These are phyloP conservation scores for Agrilus mali DNA, from an alignment of 2,888 invertebrate species.

Conservation along the genomic window DNA sequence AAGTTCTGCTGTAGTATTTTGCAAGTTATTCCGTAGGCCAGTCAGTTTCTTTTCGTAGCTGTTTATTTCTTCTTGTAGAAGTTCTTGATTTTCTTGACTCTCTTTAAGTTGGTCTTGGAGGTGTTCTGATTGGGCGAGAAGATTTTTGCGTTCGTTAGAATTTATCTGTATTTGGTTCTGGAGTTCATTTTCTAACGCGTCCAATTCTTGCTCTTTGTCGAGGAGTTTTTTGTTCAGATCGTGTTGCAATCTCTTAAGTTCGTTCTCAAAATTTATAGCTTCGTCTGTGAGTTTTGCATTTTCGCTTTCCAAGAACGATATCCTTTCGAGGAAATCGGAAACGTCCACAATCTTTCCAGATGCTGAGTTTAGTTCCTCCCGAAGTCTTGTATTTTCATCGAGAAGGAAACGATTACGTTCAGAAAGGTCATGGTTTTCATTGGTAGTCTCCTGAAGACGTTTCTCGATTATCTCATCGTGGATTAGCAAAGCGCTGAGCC, in stretches of 20 bases:
- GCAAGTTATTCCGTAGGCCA: slow-evolving; percentile 10
- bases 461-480: slow-evolving; percentile 48
- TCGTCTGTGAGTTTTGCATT: slow-evolving; percentile 37
- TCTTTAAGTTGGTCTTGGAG: slow-evolving; percentile 33
- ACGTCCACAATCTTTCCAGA: slow-evolving; percentile 9
- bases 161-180: slow-evolving; percentile 31
- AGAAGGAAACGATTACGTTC: slow-evolving; percentile 40
- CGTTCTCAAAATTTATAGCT: slow-evolving; percentile 37
- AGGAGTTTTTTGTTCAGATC: slow-evolving; percentile 33
- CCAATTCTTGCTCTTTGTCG: slow-evolving; percentile 33
- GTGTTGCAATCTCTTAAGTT: slow-evolving; percentile 34
- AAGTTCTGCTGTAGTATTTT: slow-evolving; percentile 4
- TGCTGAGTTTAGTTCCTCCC: slow-evolving; percentile 8
- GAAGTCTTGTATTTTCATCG: slow-evolving; percentile 11
- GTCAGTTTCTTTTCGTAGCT: slow-evolving; percentile 14
- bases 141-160: slow-evolving; percentile 23
- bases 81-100: slow-evolving; percentile 14
- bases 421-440: slow-evolving; percentile 42
- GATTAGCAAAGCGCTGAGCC: slow-evolving; percentile 46
- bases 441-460: slow-evolving; percentile 44
- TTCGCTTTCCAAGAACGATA: slow-evolving; percentile 36
- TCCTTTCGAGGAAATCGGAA: slow-evolving; percentile 25
- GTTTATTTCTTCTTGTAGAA: slow-evolving; percentile 15
- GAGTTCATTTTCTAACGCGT: slow-evolving; percentile 39
- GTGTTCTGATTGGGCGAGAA: slow-evolving; percentile 28